A percentile compares a stretch with the other conserved stretches of the same genome.
Conservation (phyloP, 2,113 vertebrate species). For the Cardinalis cardinalis region DNA sequence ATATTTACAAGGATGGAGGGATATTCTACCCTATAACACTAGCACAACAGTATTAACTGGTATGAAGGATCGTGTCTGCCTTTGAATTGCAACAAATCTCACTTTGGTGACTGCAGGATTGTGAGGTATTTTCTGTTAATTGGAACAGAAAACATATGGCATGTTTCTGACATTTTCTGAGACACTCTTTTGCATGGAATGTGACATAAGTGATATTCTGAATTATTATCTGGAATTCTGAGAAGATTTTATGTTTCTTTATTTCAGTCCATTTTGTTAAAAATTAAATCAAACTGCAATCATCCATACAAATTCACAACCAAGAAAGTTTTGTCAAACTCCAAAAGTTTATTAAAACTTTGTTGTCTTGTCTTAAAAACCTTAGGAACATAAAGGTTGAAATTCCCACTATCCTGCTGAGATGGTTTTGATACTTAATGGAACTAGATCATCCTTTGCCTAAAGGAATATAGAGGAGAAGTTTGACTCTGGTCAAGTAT, state of each 20-base stretch:
- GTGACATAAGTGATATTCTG: neutral
- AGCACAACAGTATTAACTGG: neutral
- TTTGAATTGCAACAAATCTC: neutral
- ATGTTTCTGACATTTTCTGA: neutral
- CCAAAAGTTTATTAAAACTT: neutral
- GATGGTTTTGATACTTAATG: neutral
- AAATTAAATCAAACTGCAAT: neutral
- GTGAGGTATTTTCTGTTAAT: neutral
- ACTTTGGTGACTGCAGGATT: neutral
- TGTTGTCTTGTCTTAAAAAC: neutral
- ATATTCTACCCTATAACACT: neutral
- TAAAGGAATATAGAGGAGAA: neutral
- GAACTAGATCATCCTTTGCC: neutral
- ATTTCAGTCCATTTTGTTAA: neutral
- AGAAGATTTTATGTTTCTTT: neutral
- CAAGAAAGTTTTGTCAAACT: neutral
- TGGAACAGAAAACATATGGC: neutral
- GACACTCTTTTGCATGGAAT: neutral
- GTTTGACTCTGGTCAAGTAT: neutral
- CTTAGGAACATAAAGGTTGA: too few relatives aligned
- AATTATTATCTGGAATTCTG: neutral
- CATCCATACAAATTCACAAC: neutral
- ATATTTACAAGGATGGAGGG: neutral
- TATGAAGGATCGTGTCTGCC: neutral
- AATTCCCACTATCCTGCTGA: neutral